Conservation (phyloP, 2,113 vertebrate species). For the Gallinago paraguaiae region DNA sequence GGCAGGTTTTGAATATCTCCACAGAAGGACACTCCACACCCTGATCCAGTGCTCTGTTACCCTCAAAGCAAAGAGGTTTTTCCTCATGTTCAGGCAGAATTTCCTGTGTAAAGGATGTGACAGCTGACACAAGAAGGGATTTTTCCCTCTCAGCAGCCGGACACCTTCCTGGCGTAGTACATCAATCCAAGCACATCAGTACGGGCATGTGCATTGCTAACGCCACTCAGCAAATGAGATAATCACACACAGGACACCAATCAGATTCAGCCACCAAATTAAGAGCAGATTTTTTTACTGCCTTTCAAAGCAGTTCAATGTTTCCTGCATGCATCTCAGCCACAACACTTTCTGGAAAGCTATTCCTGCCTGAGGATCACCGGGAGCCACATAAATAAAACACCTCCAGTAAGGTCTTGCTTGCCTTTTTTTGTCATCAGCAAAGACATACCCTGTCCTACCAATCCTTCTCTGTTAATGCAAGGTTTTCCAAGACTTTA, state of each 20-base stretch:
- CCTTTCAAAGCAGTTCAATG: background rate
- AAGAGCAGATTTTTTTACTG: background rate
- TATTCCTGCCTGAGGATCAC: background rate
- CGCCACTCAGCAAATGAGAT: background rate
- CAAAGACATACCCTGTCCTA: background rate
- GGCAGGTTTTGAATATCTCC: background rate
- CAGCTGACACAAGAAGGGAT: background rate
- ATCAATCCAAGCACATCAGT: background rate
- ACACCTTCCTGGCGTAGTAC: background rate
- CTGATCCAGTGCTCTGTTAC: background rate
- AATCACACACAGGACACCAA: background rate
- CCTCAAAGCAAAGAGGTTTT: background rate
- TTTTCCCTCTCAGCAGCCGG: background rate
- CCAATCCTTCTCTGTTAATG: background rate
- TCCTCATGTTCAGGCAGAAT: background rate
- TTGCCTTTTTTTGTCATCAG: background rate
- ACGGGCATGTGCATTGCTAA: rapidly evolving
- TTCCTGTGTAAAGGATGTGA: background rate
- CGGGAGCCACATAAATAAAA: background rate
- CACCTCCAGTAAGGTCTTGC: background rate
- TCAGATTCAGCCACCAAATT: background rate
- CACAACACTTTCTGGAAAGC: background rate
- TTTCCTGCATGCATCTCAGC: background rate
- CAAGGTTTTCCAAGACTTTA: background rate
- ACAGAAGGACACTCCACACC: background rate